These are phyloP conservation scores for Drosophila hamatofila DNA, from an alignment of 2,888 invertebrate genomes.

Conservation along the genomic window DNA sequence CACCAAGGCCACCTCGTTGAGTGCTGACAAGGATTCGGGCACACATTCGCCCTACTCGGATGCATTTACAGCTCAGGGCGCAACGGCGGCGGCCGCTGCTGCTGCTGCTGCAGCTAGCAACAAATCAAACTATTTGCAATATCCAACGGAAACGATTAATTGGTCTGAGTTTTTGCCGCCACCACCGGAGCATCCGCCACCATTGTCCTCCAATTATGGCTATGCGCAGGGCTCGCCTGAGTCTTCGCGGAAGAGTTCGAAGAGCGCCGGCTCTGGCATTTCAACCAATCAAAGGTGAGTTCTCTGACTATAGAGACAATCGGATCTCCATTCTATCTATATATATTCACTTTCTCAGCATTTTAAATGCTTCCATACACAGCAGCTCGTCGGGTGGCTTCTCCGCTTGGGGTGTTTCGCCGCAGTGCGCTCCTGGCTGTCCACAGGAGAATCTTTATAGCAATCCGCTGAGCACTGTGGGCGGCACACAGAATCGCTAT, in stretches of 20 bases:
- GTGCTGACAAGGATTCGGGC: conserved; percentile 85
- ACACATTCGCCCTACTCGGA: conserved; percentile 85
- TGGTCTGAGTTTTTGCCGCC: conserved; percentile 88
- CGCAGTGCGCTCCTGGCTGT: conserved; percentile 79
- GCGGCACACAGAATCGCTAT: conserved; percentile 83
- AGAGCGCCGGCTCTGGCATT: conserved; percentile 85
- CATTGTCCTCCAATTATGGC: conserved; percentile 85
- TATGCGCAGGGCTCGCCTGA: conserved; percentile 85
- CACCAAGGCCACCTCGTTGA: conserved; percentile 84
- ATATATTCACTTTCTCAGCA: conserved; percentile 56
- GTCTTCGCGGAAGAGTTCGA: conserved; percentile 84
- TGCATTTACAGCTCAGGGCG: conserved; percentile 75
- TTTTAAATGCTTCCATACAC: conserved; percentile 85
- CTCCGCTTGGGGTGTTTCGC: conserved; percentile 85
- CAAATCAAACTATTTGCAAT: conserved; percentile 84
- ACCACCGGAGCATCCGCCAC: conserved; percentile 88
- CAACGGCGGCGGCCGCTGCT: conserved; percentile 61
- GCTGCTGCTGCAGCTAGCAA: conserved; percentile 48
- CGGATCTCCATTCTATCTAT: not conserved
- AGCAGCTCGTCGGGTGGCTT: conserved; percentile 85
- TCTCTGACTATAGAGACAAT: not conserved
- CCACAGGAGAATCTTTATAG: conserved; percentile 84
- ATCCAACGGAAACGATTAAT: conserved; percentile 86
- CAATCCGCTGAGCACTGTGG: conserved; percentile 83
- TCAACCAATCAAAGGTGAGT: conserved; percentile 85